Evolutionary conservation across 2,797 vertebrate genomes (phyloP), one percentile per base, ranked within the genome.

Genomic region (Remorina albescens): DNA sequence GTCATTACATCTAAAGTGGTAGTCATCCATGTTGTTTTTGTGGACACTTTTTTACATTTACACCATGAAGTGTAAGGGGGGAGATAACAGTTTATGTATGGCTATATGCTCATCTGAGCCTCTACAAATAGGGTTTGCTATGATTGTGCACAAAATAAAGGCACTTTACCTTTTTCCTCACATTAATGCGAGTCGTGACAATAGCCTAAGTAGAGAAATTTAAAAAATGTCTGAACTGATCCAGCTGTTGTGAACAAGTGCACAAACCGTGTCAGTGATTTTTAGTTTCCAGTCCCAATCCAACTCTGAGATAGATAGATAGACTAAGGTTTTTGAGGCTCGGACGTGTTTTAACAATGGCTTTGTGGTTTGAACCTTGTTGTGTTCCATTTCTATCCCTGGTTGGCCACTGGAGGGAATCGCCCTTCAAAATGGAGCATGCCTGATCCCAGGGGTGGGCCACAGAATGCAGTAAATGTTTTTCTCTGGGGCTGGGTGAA

Each of bases 401-500:
- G 28, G 76, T 36, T 74, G 76, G 83, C 81, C 86, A 89, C 81
- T 71, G 83, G 70, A 89, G 88, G 86, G 80, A 88, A 88, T 88
- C 86, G 86, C 84, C 81, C 84, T 85, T 87, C 89, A 92, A 92
- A 92, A 91, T 92, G 91, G 90, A 89, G 89, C 87, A 90, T 87
- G 90, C 79, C 84, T 89, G 88, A 87, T 92, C 88, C 88, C 88
- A 87, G 86, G 87, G 87, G 90, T 89, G 89, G 90, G 90, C 82
- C 83, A 80, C 85, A 91, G 88, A 91, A 86, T 89, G 92, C 89
- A 90, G 85, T 91, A 91, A 90, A 92, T 91, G 90, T 92, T 88
- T 88, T 92, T 93, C 88, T 93, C 80, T 90, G 82, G 66, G 87
- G 90, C 86, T 80, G 86, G 86, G 76, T 94, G 94, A 92, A 95